Evolutionary conservation across 2,888 invertebrate species (phyloP).

Genomic region (Caenorhabditis sp.): DNA sequence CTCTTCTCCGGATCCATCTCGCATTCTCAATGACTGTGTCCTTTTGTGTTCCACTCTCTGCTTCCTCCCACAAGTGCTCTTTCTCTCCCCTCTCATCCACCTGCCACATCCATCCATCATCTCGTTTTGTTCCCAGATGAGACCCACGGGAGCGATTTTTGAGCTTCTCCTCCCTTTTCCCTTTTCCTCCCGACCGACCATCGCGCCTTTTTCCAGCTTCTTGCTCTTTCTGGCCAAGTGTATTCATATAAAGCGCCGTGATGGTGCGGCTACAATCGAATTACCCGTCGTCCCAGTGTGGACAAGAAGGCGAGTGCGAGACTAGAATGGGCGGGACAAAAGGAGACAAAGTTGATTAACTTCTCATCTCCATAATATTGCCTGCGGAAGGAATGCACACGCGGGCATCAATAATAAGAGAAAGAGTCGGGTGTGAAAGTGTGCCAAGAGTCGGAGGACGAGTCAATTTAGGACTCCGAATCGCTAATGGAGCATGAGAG

Average conservation of each 20-base stretch:
- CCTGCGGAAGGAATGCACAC: slow-evolving; percentile 27
- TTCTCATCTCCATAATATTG: slow-evolving; percentile 61
- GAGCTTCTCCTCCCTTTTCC: slow-evolving; percentile 12
- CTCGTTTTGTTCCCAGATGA: slow-evolving; percentile 26
- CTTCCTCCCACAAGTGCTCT: slow-evolving; percentile 34
- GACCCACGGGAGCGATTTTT: slow-evolving; percentile 48
- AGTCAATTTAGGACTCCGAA: slow-evolving; percentile 53
- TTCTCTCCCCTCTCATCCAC: slow-evolving; percentile 23
- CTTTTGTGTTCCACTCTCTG: neutral
- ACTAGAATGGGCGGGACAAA: slow-evolving; percentile 5
- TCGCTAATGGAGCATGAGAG: slow-evolving; percentile 55
- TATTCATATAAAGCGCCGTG: slow-evolving; percentile 28
- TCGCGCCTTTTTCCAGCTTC: neutral
- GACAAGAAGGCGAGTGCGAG: slow-evolving; percentile 9
- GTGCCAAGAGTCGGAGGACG: neutral
- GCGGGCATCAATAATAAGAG: slow-evolving; percentile 34
- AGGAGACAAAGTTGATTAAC: slow-evolving; percentile 61
- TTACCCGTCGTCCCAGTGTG: slow-evolving; percentile 21
- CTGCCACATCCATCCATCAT: slow-evolving; percentile 60
- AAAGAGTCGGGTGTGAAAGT: slow-evolving; percentile 33
- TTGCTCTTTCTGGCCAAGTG: slow-evolving; percentile 23
- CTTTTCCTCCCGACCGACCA: slow-evolving; percentile 1
- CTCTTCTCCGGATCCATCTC: too few relatives aligned
- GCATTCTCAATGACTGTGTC: slow-evolving; percentile 29
- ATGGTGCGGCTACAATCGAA: slow-evolving; percentile 36